A percentile compares a stretch with the other conserved stretches of the same genome.
Evolutionary conservation across 1,140 invertebrate species (phyloP).

Genomic region (Gonioctena quinquepunctata): DNA sequence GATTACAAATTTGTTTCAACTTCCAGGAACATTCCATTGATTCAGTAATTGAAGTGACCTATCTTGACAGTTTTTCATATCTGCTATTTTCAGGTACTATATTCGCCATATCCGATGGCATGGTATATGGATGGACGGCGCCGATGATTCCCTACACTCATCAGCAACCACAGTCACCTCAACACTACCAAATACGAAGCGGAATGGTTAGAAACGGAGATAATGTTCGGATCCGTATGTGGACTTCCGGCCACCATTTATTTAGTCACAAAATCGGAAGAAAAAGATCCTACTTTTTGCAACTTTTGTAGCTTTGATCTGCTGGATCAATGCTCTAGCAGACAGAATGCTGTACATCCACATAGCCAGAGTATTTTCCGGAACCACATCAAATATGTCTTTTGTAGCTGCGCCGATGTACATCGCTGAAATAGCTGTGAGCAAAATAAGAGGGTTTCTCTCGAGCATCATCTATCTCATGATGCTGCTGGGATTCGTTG

Average conservation of each 20-base stretch:
- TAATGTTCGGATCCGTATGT: slow-evolving; percentile 64
- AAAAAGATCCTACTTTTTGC: slow-evolving; percentile 63
- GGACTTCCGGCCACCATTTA: slow-evolving; percentile 61
- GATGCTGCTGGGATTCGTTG: slow-evolving; percentile 43
- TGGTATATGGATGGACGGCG: slow-evolving; percentile 64
- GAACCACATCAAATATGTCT: slow-evolving; percentile 41
- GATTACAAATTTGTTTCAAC: too few relatives aligned
- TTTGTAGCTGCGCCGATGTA: slow-evolving; percentile 51
- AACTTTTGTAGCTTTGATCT: slow-evolving; percentile 62
- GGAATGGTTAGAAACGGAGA: slow-evolving; percentile 66
- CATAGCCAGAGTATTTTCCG: slow-evolving; percentile 54
- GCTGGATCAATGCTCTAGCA: slow-evolving; percentile 57
- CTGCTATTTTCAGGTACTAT: slow-evolving; percentile 43
- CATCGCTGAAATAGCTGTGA: slow-evolving; percentile 48
- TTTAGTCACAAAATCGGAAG: slow-evolving; percentile 67
- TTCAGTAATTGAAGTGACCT: too few relatives aligned
- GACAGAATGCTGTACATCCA: slow-evolving; percentile 48
- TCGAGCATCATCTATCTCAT: slow-evolving; percentile 42
- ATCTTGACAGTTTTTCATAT: too few relatives aligned
- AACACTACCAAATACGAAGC: slow-evolving; percentile 44
- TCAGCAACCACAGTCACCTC: slow-evolving; percentile 44
- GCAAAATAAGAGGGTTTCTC: slow-evolving; percentile 43
- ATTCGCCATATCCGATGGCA: slow-evolving; percentile 42
- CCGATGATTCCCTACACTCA: slow-evolving; percentile 61
- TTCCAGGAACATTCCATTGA: too few relatives aligned